Base-by-base conservation (phyloP, 1,140 invertebrate genomes). In the Hestina assimilis region DNA sequence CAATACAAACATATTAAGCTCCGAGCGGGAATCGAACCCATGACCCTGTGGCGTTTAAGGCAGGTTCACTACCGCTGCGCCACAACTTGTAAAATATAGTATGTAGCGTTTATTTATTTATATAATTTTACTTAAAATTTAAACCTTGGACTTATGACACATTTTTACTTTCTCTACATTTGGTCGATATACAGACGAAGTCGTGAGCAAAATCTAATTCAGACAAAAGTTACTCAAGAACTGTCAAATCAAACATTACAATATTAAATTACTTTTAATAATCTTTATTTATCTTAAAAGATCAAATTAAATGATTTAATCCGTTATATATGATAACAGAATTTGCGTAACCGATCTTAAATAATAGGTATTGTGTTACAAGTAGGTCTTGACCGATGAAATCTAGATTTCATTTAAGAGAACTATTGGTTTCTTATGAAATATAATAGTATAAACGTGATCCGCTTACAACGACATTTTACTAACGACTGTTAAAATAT, bases 311-410 rank as follows among this genome's bases (percentile, higher is more conserved):
- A 35, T 8, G 33, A 35, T 35, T 38, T 9, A 38, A 38, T 19
- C 15, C n/a, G 4, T 9, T 5, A 24, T 8, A 40, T 24, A 42
- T 42, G 20, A 42, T 12, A 42, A 24, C 20, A 17, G 15, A 38
- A 50, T 20, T 50, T 58, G 23, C 47, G 47, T 58, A 50, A 58
- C 12, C 9, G 21, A 50, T 50, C 38, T 43, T 15, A 51, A 12
- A 26, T 29, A 52, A 41, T 40, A 3, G 38, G 51, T 58, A 58
- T 58, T 31, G 19, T 51, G 29, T 58, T 58, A 50, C 47, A 51
- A 58, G 28, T 58, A 51, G 55, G 55, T 51, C 55, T 58, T 35
- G 47, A 50, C 47, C 46, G 26, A 51, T 58, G 55, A 51, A 58
- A 58, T 58, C 33, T 58, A 43, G 55, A 38, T 26, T 58, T 51